Base-by-base conservation (phyloP, 1,140 invertebrate genomes). In the Bombus impatiens region DNA sequence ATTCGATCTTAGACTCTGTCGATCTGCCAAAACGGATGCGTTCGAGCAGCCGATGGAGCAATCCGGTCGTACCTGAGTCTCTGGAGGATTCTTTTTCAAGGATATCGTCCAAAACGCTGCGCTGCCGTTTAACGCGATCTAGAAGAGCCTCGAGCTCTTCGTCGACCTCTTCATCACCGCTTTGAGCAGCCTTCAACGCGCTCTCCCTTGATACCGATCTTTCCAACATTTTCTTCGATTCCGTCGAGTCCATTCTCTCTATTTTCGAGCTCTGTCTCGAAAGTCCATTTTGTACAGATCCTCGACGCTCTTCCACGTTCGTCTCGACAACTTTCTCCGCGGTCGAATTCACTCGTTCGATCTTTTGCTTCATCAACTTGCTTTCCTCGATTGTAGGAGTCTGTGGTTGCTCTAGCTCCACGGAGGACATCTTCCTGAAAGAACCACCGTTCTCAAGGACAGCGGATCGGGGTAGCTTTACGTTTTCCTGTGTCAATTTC, bases 31-130 rank as follows among this genome's bases (percentile, higher is more conserved):
- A 87, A 86, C 78, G 47, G n/a, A 89, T 32, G 28, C 70, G 53
- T 62, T 82, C 75, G 67, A 79, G 44, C 47, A 47, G 40, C 25
- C 67, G 47, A 74, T 84, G 80, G 72, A 87, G 44, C 47, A 53
- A 57, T 78, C 76, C 67, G 0, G 2, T 79, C 89, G 25, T 91
- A 91, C 90, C 90, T 91, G 90, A 88, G 25, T 89, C 95, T 93
- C 94, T 95, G 93, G 95, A 95, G 59, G 94, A 96, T 95, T 97
- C 96, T 91, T 96, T 95, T 92, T 96, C 96, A 82, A 97, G 94
- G 88, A 97, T 97, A 93, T 97, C 96, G 86, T 96, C 96, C 88
- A 97, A 95, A 89, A 97, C 96, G 93, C 96, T 97, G 92, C 97
- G 96, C 93, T 97, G 97, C 90, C 96, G 96, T 93, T 97, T 96